These are phyloP conservation scores for Oxytorus armatus DNA, from an alignment of 2,888 invertebrate genomes.

Conservation along the genomic window DNA sequence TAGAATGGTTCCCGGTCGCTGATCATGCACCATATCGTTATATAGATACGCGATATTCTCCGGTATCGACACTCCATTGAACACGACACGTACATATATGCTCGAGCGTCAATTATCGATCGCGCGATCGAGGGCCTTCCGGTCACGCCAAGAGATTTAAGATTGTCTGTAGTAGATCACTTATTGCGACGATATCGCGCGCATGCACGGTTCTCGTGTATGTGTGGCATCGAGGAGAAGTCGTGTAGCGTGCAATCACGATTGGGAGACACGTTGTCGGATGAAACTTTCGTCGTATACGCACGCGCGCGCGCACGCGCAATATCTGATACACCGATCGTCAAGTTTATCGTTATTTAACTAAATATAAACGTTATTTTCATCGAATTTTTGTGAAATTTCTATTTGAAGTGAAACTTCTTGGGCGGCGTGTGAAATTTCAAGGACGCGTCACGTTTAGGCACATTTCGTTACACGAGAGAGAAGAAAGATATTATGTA, in stretches of 20 bases:
- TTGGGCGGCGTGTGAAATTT: no score
- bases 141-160: constrained; percentile 64
- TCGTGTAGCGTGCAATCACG: constrained; percentile 2
- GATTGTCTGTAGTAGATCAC: constrained; percentile 54
- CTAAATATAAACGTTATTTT: neutral
- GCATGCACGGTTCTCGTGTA: neutral
- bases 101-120: constrained; percentile 60
- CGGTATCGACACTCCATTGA: constrained; percentile 53
- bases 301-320: neutral
- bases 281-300: neutral
- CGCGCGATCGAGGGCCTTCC: constrained; percentile 45
- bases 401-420: no score
- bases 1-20: constrained; percentile 28
- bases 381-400: neutral
- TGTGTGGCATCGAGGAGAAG: neutral
- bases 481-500: no score
- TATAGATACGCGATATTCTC: constrained; percentile 26
- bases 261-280: constrained; percentile 12
- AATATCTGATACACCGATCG: constrained; percentile 4
- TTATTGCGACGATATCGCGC: constrained; percentile 22
- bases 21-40: constrained; percentile 25
- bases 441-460: no score
- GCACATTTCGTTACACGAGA: no score
- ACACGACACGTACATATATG: constrained; percentile 50
- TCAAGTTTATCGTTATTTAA: neutral